Conservation (phyloP, 2,888 invertebrate species). For the Didymodactylos carnosus region DNA sequence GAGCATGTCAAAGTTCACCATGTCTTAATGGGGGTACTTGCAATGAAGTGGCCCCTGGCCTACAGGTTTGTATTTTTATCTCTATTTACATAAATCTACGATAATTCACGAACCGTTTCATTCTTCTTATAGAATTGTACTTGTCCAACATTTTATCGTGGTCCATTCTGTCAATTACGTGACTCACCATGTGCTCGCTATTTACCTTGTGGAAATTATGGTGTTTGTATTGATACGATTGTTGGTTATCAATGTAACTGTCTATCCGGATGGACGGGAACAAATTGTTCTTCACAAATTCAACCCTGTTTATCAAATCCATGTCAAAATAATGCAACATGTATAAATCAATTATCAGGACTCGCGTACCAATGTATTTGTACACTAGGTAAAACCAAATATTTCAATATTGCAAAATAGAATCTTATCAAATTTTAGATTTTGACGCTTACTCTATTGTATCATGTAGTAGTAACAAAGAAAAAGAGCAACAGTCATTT, state of each 20-base stretch:
- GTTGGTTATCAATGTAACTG: conserved; percentile 6
- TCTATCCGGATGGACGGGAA: conserved; percentile 1
- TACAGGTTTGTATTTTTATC: too few relatives aligned
- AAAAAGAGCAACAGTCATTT: too few relatives aligned
- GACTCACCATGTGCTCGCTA: conserved; percentile 1
- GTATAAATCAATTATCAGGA: background rate
- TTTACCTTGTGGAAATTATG: conserved; percentile 8
- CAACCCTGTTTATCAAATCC: conserved; percentile 6
- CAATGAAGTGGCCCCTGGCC: background rate
- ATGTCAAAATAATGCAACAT: conserved; percentile 6
- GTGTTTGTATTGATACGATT: conserved; percentile 39
- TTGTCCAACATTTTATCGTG: conserved; percentile 3
- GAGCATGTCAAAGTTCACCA: conserved; percentile 6
- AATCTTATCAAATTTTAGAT: too few relatives aligned
- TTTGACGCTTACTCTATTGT: too few relatives aligned
- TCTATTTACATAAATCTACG: too few relatives aligned
- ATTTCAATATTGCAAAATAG: background rate
- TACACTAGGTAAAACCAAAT: conserved; percentile 4
- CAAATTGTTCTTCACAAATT: background rate
- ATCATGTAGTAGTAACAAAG: too few relatives aligned
- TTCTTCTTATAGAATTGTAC: conserved; percentile 3
- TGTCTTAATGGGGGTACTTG: conserved; percentile 11
- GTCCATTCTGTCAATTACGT: background rate
- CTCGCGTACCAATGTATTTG: conserved; percentile 3
- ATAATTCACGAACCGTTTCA: conserved; percentile 1